Evolutionary conservation across 2,888 invertebrate species (phyloP).

Genomic region (Maniola hyperantus): DNA sequence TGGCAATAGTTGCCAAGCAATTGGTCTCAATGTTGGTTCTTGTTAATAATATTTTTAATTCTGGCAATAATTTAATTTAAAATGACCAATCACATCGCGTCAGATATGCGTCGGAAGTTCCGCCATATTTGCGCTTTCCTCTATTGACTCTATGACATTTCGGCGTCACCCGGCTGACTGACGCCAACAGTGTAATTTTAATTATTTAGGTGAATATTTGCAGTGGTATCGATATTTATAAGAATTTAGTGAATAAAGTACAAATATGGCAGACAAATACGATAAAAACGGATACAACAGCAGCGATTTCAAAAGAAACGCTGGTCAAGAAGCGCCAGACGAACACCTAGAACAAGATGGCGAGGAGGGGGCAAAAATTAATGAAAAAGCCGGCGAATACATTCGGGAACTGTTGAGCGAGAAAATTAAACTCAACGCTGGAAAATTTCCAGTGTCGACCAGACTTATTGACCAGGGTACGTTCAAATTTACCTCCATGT

Average conservation of each 20-base stretch:
- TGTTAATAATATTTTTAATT: background rate
- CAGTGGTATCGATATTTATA: conserved; percentile 3
- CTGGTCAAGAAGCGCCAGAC: conserved; percentile 53
- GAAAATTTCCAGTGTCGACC: conserved; percentile 87
- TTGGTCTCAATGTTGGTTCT: background rate
- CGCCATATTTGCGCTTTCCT: conserved; percentile 5
- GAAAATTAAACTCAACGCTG: conserved; percentile 85
- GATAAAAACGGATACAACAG: conserved; percentile 76
- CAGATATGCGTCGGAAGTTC: conserved; percentile 5
- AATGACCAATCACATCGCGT: background rate
- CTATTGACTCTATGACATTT: conserved; percentile 17
- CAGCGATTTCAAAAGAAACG: conserved; percentile 75
- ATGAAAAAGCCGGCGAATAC: conserved; percentile 90
- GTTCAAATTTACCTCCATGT: background rate
- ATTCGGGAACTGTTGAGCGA: conserved; percentile 88
- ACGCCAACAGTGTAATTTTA: background rate
- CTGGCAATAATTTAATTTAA: background rate
- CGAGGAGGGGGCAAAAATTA: conserved; percentile 79
- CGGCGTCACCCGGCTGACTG: conserved; percentile 6
- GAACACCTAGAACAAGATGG: conserved; percentile 74
- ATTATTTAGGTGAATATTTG: background rate
- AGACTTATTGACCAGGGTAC: conserved; percentile 89
- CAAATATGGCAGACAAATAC: conserved; percentile 65
- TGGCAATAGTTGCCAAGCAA: background rate
- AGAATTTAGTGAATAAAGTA: conserved; percentile 5